Evolutionary conservation across 2,888 invertebrate genomes (phyloP), one percentile per base, ranked within the genome.

Genomic region (Schizotus pectinicornis): DNA sequence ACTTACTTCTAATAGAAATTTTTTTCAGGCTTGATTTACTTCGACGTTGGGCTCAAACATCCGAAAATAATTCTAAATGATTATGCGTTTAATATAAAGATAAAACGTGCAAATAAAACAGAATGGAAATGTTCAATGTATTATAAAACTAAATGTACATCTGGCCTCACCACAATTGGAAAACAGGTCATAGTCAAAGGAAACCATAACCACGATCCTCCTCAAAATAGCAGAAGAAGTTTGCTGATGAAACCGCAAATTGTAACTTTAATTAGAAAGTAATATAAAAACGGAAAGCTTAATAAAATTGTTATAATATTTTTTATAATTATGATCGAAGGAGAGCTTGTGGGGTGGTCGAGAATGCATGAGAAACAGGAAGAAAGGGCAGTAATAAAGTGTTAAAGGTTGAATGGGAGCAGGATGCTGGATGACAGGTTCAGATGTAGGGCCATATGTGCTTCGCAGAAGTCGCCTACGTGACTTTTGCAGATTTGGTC

Each of bases 41-140:
- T 69, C 41, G 51, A 58, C 9, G 51, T 48, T 36, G 69, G 69
- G 7, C 47, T 54, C 38, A 72, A 69, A 48, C 51, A 69, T 56
- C 69, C 69, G 5, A 68, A 64, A 56, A 61, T 72, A 54, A 59
- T 72, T 14, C 22, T 68, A 8, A 59, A 68, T 50, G 46, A 45
- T 7, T 66, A 59, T 48, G 64, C 65, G 32, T 72, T 61, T 39
- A 62, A 56, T 46, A 22, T 70, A 7, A 66, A 70, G 50, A 60
- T 56, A 11, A 58, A 59, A 49, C 30, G 38, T 6, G 47, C 48
- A 2, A 58, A 60, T 3, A 68, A 59, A 55, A 68, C 63, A n/a
- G 56, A 52, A 9, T 72, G 72, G 72, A 65, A 63, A 31, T 72
- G 72, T 45, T 64, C 64, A 2, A 56, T 60, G 6, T 64, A 64